Evolutionary conservation across 2,797 vertebrate species (phyloP).

Genomic region (Ficedula albicollis): DNA sequence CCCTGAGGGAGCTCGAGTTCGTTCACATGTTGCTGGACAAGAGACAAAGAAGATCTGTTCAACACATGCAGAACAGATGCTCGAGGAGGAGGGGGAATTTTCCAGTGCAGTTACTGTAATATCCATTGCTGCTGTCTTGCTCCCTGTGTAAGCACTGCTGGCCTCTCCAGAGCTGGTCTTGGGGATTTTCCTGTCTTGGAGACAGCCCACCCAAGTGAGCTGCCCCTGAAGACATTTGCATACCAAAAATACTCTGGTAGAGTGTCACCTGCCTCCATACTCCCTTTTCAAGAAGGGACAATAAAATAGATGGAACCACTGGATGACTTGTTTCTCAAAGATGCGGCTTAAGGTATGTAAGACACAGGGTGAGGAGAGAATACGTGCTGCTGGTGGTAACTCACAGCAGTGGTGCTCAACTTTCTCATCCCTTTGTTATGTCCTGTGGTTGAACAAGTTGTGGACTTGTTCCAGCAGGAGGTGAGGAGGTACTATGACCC

Average conservation of each 20-base stretch:
- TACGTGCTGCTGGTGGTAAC: fast-evolving
- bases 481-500: background rate
- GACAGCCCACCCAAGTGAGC: slow-evolving; percentile 21
- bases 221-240: background rate
- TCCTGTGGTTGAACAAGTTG: background rate
- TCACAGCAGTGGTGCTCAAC: background rate
- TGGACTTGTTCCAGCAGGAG: background rate
- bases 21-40: slow-evolving; percentile 53
- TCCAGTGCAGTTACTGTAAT: slow-evolving; percentile 44
- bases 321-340: background rate
- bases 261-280: background rate
- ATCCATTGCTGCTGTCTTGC: slow-evolving; percentile 58
- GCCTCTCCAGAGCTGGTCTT: slow-evolving; percentile 17
- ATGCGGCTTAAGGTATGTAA: background rate
- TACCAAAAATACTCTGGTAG: background rate
- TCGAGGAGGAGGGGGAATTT: slow-evolving; percentile 41
- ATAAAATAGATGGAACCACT: background rate
- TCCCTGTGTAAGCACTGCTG: slow-evolving; percentile 17
- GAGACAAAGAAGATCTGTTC: slow-evolving; percentile 66
- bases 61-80: slow-evolving; percentile 77
- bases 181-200: slow-evolving; percentile 24
- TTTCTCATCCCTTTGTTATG: background rate
- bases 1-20: slow-evolving; percentile 52
- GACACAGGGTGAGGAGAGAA: background rate
- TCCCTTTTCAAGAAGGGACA: background rate